phyloP scores from a whole-genome alignment of 2,888 invertebrate species.

The Parnassius apollo region DNA sequence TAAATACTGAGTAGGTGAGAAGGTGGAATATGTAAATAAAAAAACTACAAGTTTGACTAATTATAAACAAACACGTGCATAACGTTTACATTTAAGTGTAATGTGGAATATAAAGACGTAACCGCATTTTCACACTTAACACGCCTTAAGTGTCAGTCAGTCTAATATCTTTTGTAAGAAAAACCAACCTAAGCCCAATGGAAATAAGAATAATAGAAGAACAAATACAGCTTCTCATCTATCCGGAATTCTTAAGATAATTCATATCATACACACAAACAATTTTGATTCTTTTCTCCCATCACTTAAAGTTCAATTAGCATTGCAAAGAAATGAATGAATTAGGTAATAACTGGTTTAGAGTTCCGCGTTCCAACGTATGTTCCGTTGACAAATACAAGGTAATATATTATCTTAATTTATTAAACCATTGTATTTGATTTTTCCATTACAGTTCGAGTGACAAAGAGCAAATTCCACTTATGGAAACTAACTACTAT shows the following conservation, averaged over 20 bases:
- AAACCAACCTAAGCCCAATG: not conserved
- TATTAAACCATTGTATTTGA: too few relatives aligned
- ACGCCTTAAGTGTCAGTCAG: not conserved
- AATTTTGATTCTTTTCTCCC: not conserved
- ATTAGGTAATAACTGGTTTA: not conserved
- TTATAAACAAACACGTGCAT: constrained; percentile 3
- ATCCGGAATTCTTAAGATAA: constrained; percentile 3
- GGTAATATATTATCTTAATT: too few relatives aligned
- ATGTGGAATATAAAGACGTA: not conserved
- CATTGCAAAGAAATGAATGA: not conserved
- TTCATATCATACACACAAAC: not conserved
- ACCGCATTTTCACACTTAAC: constrained; percentile 6
- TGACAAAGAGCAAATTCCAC: too few relatives aligned
- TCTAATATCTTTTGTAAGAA: not conserved
- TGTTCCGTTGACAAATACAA: not conserved
- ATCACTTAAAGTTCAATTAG: not conserved
- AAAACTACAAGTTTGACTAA: not conserved
- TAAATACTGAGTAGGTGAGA: not conserved
- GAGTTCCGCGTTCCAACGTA: constrained; percentile 2
- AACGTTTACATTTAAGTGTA: not conserved
- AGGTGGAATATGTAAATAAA: not conserved
- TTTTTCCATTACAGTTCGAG: too few relatives aligned
- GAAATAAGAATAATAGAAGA: not conserved
- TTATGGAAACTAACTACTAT: too few relatives aligned
- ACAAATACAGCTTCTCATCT: not conserved